A percentile compares a stretch with the other conserved stretches of the same genome.
These are phyloP conservation scores for Heterodera carotae DNA, from an alignment of 1,140 invertebrate genomes.

Conservation along the genomic window DNA sequence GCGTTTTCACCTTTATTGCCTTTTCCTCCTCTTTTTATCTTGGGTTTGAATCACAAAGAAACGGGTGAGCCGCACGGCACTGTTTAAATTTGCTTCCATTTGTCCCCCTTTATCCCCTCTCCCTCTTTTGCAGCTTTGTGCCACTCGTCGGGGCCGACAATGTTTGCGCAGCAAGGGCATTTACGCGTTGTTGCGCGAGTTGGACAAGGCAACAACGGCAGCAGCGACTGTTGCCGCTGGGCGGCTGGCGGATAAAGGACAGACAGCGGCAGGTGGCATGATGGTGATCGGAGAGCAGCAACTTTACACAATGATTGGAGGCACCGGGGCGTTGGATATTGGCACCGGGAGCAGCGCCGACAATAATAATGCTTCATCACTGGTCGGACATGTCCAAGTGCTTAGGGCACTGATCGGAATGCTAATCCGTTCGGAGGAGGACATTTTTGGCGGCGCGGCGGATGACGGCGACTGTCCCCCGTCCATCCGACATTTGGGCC, in stretches of 20 bases:
- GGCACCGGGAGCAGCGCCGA: not conserved
- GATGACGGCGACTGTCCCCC: too few species aligned
- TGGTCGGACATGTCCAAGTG: slow-evolving; percentile 14
- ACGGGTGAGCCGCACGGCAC: too few species aligned
- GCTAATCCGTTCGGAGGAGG: slow-evolving; percentile 41
- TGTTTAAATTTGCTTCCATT: not conserved
- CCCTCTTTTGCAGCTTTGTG: slow-evolving; percentile 38
- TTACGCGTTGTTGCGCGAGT: slow-evolving; percentile 42
- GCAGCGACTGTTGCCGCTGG: too few species aligned
- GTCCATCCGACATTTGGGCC: slow-evolving; percentile 30
- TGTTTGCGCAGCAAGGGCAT: slow-evolving; percentile 35
- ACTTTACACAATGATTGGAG: not conserved
- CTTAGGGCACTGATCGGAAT: slow-evolving; percentile 39
- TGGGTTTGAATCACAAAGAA: not conserved
- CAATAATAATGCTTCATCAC: slow-evolving; percentile 29
- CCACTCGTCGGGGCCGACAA: slow-evolving; percentile 36
- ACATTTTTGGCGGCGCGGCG: slow-evolving; percentile 40
- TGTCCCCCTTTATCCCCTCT: not conserved
- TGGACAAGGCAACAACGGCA: slow-evolving; percentile 35
- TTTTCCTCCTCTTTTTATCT: not conserved
- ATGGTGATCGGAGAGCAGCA: not conserved
- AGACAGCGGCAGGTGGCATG: not conserved
- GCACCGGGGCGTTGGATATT: too few species aligned
- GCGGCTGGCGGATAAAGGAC: slow-evolving; percentile 1
- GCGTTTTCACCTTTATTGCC: too few species aligned